phyloP scores from a whole-genome alignment of 2,113 vertebrate species.

The Phalacrocorax pelagicus region DNA sequence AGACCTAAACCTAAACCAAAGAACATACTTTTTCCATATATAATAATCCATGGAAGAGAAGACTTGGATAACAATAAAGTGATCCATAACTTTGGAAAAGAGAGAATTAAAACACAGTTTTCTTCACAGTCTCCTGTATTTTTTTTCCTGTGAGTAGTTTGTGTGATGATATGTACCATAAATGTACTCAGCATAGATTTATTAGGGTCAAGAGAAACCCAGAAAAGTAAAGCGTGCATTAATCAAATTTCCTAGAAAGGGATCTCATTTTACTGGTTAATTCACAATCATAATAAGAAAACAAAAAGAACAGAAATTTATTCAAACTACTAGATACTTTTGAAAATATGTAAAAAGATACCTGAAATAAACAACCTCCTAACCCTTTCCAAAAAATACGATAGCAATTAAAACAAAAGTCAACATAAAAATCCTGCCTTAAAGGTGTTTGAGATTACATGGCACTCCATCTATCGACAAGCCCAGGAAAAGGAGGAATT shows the following conservation, averaged over 20 bases:
- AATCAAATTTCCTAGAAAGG: not conserved
- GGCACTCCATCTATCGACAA: not conserved
- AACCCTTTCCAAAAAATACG: not conserved
- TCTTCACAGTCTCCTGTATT: not conserved
- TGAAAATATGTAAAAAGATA: not conserved
- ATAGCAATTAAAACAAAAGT: not conserved
- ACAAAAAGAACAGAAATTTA: not conserved
- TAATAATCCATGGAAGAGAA: not conserved
- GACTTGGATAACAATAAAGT: not conserved
- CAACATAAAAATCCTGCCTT: not conserved
- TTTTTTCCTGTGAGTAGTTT: not conserved
- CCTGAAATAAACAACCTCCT: not conserved
- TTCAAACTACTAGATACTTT: not conserved
- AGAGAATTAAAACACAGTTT: not conserved
- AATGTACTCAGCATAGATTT: too few relatives aligned
- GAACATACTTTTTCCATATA: not conserved
- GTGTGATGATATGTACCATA: not conserved
- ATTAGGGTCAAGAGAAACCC: not conserved
- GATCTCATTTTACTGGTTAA: not conserved
- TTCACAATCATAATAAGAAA: not conserved
- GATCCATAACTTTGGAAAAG: not conserved
- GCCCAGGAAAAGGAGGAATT: not conserved
- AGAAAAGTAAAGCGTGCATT: not conserved
- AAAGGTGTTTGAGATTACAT: not conserved
- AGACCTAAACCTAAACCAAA: not conserved